A percentile compares a stretch with the other conserved stretches of the same genome.
These are phyloP conservation scores for Nannospalax galili DNA, from an alignment of 2,113 vertebrate genomes.

Conservation along the genomic window DNA sequence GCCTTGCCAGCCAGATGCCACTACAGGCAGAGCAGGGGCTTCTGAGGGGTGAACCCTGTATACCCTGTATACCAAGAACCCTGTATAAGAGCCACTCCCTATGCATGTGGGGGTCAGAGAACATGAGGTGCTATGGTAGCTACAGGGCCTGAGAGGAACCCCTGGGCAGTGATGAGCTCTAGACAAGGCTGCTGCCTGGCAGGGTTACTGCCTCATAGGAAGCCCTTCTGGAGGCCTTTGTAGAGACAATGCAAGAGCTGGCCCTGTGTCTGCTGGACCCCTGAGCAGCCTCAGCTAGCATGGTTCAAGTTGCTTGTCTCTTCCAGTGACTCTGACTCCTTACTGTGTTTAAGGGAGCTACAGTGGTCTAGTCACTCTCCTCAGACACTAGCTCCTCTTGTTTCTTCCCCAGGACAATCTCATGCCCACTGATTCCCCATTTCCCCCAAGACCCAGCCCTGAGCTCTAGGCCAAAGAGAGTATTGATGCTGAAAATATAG, in stretches of 20 bases:
- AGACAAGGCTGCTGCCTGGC: not conserved
- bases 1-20: not conserved
- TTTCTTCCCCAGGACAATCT: not conserved
- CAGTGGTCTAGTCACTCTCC: not conserved
- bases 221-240: not conserved
- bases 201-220: too few species aligned
- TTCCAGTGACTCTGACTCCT: not conserved
- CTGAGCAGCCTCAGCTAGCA: not conserved
- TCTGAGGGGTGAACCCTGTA: too few species aligned
- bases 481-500: not conserved
- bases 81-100: too few species aligned
- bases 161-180: not conserved
- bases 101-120: not conserved
- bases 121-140: not conserved
- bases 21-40: not conserved
- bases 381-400: not conserved
- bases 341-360: not conserved
- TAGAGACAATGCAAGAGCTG: not conserved
- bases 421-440: not conserved
- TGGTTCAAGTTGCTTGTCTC: not conserved
- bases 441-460: too few species aligned
- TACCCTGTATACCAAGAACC: too few species aligned
- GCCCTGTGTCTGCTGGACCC: too few species aligned
- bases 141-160: not conserved
- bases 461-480: not conserved